Conservation (phyloP, 1,140 invertebrate genomes). For the Caligus rogercresseyi region DNA sequence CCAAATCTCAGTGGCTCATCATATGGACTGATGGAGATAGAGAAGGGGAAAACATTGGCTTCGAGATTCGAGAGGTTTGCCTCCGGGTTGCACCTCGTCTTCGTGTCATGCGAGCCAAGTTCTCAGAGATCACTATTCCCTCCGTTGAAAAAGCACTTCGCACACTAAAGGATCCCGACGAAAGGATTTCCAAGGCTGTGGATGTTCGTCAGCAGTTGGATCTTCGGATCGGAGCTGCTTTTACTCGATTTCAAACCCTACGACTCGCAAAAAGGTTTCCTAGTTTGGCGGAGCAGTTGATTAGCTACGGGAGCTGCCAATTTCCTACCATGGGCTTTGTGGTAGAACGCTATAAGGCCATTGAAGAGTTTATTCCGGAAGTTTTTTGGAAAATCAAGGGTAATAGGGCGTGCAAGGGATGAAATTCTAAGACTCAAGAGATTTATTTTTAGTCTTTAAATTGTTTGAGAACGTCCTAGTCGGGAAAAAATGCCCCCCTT, state of each 20-base stretch:
- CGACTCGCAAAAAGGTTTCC: slow-evolving; percentile 70
- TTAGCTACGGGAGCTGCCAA: slow-evolving; percentile 95
- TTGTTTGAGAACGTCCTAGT: no score
- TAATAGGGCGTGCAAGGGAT: no score
- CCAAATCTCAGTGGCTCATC: slow-evolving; percentile 53
- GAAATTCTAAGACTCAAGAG: no score
- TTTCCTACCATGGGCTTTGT: slow-evolving; percentile 95
- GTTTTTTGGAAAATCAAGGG: slow-evolving; percentile 81
- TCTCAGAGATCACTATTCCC: slow-evolving; percentile 83
- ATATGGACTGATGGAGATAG: slow-evolving; percentile 99
- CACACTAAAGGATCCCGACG: slow-evolving; percentile 59
- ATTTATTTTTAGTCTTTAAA: no score
- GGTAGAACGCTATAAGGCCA: slow-evolving; percentile 75
- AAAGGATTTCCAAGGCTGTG: slow-evolving; percentile 75
- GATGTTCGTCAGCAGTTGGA: slow-evolving; percentile 88
- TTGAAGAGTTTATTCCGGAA: slow-evolving; percentile 71
- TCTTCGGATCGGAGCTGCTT: slow-evolving; percentile 92
- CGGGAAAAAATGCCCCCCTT: no score
- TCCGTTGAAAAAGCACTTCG: slow-evolving; percentile 61
- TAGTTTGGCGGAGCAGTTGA: slow-evolving; percentile 45
- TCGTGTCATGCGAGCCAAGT: slow-evolving; percentile 55
- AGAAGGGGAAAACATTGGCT: slow-evolving; percentile 99
- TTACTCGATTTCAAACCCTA: slow-evolving; percentile 95
- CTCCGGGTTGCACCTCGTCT: slow-evolving; percentile 55
- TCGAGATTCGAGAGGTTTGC: slow-evolving; percentile 89